Conservation (phyloP, 2,113 vertebrate species). For the Ascaphus truei region DNA sequence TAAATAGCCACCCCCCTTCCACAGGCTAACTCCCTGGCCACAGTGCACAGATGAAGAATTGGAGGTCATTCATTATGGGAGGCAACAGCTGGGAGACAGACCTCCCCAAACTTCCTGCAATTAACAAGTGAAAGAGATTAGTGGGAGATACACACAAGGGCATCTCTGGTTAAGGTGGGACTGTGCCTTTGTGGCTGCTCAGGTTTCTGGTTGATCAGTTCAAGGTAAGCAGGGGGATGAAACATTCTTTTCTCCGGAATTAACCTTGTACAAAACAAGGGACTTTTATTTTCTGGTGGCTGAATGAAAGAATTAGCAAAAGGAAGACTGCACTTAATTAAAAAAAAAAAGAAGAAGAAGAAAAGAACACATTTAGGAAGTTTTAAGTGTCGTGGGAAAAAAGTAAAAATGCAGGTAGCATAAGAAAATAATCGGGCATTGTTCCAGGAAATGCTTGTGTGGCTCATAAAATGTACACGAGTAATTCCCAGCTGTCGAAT, state of each 20-base stretch:
- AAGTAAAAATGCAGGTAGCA: not conserved
- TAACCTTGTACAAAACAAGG: conserved; percentile 17
- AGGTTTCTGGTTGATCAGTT: conserved; percentile 26
- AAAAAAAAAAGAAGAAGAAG: conserved; percentile 20
- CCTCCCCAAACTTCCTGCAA: conserved; percentile 32
- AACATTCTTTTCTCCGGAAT: conserved; percentile 19
- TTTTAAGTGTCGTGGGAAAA: conserved; percentile 26
- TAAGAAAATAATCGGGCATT: not conserved
- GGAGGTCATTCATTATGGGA: conserved; percentile 30
- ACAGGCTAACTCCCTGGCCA: not conserved
- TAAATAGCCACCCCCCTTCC: not conserved
- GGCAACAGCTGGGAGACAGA: conserved; percentile 25
- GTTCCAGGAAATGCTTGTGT: not conserved
- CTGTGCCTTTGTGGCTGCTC: conserved; percentile 8
- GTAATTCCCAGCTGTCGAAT: too few species aligned
- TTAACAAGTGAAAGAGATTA: conserved; percentile 36
- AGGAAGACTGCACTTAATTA: conserved; percentile 25
- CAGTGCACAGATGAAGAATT: not conserved
- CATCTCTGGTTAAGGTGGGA: conserved; percentile 26
- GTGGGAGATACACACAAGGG: conserved; percentile 31
- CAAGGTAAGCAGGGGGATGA: conserved; percentile 22
- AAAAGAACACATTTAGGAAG: not conserved
- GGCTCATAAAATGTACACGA: not conserved
- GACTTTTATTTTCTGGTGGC: conserved; percentile 1
- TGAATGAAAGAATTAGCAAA: conserved; percentile 31